Conservation (phyloP, 2,797 vertebrate species). For the Sorex maritimensis region DNA sequence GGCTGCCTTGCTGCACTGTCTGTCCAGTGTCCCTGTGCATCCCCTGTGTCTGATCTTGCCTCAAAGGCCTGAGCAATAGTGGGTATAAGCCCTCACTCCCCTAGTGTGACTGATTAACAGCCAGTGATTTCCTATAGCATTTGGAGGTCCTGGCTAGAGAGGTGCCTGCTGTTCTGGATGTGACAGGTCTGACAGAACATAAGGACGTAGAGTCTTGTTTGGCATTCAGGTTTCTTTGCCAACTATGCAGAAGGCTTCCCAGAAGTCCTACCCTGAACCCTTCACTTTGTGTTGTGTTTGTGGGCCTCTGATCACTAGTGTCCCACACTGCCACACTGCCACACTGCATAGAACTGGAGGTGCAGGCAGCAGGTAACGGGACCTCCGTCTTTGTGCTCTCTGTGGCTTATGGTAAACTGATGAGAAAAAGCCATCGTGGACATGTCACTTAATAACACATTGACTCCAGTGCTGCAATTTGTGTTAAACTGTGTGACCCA, state of each 20-base stretch:
- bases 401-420: too few relatives aligned
- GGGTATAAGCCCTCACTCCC: background rate
- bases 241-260: too few relatives aligned
- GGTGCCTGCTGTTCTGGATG: background rate
- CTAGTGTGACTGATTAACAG: background rate
- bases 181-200: too few relatives aligned
- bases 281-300: background rate
- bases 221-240: background rate
- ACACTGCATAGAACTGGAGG: background rate
- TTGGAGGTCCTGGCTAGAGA: background rate
- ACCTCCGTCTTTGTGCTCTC: too few relatives aligned
- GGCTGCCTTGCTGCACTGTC: background rate
- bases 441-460: too few relatives aligned
- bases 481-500: too few relatives aligned
- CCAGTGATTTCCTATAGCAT: background rate
- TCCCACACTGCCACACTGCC: background rate
- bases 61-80: background rate
- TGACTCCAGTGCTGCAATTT: too few relatives aligned
- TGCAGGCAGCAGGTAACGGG: too few relatives aligned
- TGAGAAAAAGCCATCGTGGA: too few relatives aligned
- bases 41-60: background rate
- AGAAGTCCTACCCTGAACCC: background rate
- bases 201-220: background rate
- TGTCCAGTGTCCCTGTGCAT: background rate
- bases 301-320: fast-evolving